Evolutionary conservation across 1,140 invertebrate genomes (phyloP), one percentile per base, ranked within the genome.

Genomic region (Leucophenga varia): DNA sequence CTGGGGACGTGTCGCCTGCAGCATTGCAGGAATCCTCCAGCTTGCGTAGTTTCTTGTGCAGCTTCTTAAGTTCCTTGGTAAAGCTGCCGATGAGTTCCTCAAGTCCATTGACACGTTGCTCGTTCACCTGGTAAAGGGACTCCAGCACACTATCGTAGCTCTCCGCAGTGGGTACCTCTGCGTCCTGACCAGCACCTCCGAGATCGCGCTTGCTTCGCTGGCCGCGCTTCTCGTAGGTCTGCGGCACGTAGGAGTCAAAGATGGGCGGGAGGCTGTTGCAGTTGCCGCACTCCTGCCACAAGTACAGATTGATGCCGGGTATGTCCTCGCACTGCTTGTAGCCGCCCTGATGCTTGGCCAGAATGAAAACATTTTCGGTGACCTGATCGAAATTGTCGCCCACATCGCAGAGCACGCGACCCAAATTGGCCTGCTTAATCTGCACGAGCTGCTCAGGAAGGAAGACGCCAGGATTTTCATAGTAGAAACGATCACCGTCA

Each of bases 401-500:
- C 71, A 92, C 95, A 65, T 96, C 91, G 72, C 95, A 97, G 1
- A 97, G 71, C 3, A 96, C 80, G 43, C 88, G 78, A 0, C 86
- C 85, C 5, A 97, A 76, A 32, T 84, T 86, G 0, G 82, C 78
- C 63, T 89, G 83, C 72, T 87, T 88, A 12, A 97, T 89, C 75
- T 96, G 85, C 7, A 79, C 76, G 1, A 96, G 67, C 73, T 97
- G 93, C 34, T 90, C 87, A 1, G 85, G 82, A 49, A 83, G 86
- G 61, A 98, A 98, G 1, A 86, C 80, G 0, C 84, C 81, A 2
- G 89, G 86, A 78, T 90, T 95, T 78, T 98, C 94, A 73, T 97
- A 97, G 86, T 90, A 99, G 70, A 98, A 95, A 56, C 94, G 84
- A 76, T 99, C 97, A 1, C 94, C 96, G 72, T 91, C 86, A 48